phyloP scores from a whole-genome alignment of 2,888 invertebrate genomes.

The Zaprionus obscuricornis region DNA sequence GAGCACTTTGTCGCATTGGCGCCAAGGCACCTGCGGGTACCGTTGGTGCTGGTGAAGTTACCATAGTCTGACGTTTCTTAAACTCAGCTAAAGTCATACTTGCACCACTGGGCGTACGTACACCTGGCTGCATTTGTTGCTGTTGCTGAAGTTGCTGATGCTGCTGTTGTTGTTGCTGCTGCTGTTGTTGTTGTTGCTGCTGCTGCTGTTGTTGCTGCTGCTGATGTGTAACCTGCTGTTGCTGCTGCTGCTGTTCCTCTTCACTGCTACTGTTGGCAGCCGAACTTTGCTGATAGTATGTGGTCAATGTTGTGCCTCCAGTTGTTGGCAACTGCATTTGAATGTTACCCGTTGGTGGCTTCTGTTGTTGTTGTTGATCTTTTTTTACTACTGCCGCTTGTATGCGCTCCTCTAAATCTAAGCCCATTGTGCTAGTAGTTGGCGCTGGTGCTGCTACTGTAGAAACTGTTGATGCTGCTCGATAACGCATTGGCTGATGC shows the following conservation, averaged over 20 bases:
- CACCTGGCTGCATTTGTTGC: conserved; percentile 39
- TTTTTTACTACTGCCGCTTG: conserved; percentile 82
- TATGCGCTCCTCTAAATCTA: conserved; percentile 82
- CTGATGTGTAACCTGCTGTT: conserved; percentile 24
- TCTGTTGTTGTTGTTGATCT: conserved; percentile 66
- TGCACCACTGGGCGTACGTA: conserved; percentile 76
- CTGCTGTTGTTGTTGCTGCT: conserved; percentile 34
- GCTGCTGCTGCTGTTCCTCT: conserved; percentile 72
- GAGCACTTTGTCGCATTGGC: conserved; percentile 32
- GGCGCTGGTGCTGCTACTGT: conserved; percentile 30
- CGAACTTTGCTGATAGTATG: conserved; percentile 63
- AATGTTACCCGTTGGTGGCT: conserved; percentile 10
- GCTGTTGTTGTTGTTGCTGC: conserved; percentile 22
- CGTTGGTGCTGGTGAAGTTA: conserved; percentile 35
- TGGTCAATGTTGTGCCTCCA: conserved; percentile 74
- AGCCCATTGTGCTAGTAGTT: conserved; percentile 44
- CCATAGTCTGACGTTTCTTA: conserved; percentile 76
- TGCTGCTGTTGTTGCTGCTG: conserved; percentile 27
- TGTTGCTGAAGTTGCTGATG: conserved; percentile 21
- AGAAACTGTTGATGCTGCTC: conserved; percentile 42
- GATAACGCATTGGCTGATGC: conserved; percentile 45
- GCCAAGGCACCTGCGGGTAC: conserved; percentile 33
- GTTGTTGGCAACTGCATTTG: conserved; percentile 33
- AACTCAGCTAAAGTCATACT: conserved; percentile 80
- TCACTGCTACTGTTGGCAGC: conserved; percentile 56